Conservation (phyloP, 2,797 vertebrate genomes). For the Petrocephalus sullivani region DNA sequence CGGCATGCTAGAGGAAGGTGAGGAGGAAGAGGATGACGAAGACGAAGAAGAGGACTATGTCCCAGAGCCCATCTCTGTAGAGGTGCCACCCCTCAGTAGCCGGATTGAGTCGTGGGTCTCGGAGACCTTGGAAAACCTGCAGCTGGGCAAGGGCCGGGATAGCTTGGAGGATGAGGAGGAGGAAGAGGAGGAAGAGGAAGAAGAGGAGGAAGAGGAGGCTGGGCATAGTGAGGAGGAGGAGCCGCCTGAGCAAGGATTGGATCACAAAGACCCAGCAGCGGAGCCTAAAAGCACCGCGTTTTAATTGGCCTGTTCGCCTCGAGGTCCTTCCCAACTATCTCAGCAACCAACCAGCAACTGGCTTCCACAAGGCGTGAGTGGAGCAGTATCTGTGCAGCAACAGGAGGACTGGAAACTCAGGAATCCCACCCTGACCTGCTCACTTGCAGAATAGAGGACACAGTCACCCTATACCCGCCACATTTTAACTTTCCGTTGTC, state of each 20-base stretch:
- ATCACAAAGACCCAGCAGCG: slow-evolving; percentile 59
- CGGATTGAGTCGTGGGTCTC: slow-evolving; percentile 97
- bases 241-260: slow-evolving; percentile 52
- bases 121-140: slow-evolving; percentile 91
- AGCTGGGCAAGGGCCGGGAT: slow-evolving; percentile 82
- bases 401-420: slow-evolving; percentile 73
- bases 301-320: slow-evolving; percentile 36
- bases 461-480: neutral
- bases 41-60: slow-evolving; percentile 87
- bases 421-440: slow-evolving; percentile 52
- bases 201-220: slow-evolving; percentile 62
- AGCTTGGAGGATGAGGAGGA: slow-evolving; percentile 80
- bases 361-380: slow-evolving; percentile 45
- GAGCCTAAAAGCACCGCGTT: slow-evolving; percentile 49
- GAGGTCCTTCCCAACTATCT: neutral
- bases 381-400: slow-evolving; percentile 49
- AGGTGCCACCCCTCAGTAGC: slow-evolving; percentile 85
- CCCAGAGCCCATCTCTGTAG: slow-evolving; percentile 83
- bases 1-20: slow-evolving; percentile 91
- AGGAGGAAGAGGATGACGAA: slow-evolving; percentile 81
- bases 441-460: neutral
- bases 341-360: slow-evolving; percentile 45
- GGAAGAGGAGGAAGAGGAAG: slow-evolving; percentile 69
- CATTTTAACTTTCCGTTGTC: neutral
- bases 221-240: slow-evolving; percentile 81